Evolutionary conservation across 1,140 invertebrate species (phyloP).

Genomic region (Xylocopa sonorina): DNA sequence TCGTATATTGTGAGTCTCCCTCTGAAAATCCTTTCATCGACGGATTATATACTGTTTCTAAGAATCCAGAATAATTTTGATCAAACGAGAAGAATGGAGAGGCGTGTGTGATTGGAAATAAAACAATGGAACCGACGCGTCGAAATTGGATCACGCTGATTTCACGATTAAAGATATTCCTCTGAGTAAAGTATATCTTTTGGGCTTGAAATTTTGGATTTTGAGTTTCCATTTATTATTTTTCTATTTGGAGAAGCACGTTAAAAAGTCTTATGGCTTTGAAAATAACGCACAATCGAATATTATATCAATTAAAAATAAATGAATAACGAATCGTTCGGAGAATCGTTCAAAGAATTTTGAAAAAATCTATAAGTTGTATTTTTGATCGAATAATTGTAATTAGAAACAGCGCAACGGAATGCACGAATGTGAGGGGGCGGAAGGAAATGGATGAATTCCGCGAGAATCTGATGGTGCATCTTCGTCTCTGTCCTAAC

Average conservation of each 20-base stretch:
- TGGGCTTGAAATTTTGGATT: too few relatives aligned
- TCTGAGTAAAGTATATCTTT: too few relatives aligned
- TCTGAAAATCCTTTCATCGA: neutral
- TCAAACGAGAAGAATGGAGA: neutral
- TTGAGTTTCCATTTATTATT: too few relatives aligned
- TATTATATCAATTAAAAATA: too few relatives aligned
- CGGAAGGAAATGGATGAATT: neutral
- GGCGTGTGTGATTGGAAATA: neutral
- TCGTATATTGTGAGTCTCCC: neutral
- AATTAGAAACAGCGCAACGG: neutral
- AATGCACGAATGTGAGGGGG: too few relatives aligned
- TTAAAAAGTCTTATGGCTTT: too few relatives aligned
- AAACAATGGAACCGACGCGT: neutral
- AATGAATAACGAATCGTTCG: too few relatives aligned
- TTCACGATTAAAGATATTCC: too few relatives aligned
- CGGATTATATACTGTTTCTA: neutral
- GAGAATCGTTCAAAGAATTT: too few relatives aligned
- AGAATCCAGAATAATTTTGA: neutral
- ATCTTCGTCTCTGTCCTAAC: slow-evolving; percentile 43
- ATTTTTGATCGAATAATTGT: neutral
- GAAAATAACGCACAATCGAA: too few relatives aligned
- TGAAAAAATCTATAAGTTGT: too few relatives aligned
- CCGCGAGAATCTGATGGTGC: slow-evolving; percentile 26
- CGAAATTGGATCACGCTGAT: neutral
- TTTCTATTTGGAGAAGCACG: too few relatives aligned